A percentile compares a stretch with the other conserved stretches of the same genome.
Evolutionary conservation across 2,113 vertebrate genomes (phyloP).

Genomic region (Scortum barcoo): DNA sequence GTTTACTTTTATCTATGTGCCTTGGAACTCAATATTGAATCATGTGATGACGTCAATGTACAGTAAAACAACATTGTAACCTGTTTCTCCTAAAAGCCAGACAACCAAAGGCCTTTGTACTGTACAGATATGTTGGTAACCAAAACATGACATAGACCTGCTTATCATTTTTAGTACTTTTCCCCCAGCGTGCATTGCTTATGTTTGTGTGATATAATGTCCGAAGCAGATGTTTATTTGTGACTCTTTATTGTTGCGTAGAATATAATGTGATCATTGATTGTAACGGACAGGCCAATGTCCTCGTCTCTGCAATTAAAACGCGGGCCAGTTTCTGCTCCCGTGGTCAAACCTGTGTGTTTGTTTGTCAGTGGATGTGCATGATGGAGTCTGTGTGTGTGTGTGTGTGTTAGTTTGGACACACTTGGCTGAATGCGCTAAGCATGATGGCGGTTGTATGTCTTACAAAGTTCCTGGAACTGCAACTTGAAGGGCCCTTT

Average conservation of each 20-base stretch:
- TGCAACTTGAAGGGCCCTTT: not conserved
- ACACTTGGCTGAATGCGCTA: not conserved
- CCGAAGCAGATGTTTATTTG: slow-evolving; percentile 65
- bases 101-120: slow-evolving; percentile 67
- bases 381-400: not conserved
- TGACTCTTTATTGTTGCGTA: slow-evolving; percentile 65
- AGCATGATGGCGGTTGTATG: not conserved
- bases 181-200: slow-evolving; percentile 37
- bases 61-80: slow-evolving; percentile 26
- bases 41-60: slow-evolving; percentile 43
- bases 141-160: slow-evolving; percentile 24
- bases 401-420: not conserved
- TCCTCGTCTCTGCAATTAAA: slow-evolving; percentile 69
- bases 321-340: slow-evolving; percentile 43
- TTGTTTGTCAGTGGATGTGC: slow-evolving; percentile 27
- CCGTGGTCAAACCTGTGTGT: slow-evolving; percentile 29
- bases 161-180: slow-evolving; percentile 26
- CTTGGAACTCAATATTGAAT: slow-evolving; percentile 49
- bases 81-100: slow-evolving; percentile 25
- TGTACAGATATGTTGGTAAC: slow-evolving; percentile 40
- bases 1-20: slow-evolving; percentile 67
- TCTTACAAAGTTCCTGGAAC: slow-evolving; percentile 16
- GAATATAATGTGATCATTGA: slow-evolving; percentile 64
- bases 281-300: slow-evolving; percentile 61
- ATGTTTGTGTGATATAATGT: slow-evolving; percentile 63